phyloP scores from a whole-genome alignment of 2,113 vertebrate genomes.

The Sinosuthora webbiana region DNA sequence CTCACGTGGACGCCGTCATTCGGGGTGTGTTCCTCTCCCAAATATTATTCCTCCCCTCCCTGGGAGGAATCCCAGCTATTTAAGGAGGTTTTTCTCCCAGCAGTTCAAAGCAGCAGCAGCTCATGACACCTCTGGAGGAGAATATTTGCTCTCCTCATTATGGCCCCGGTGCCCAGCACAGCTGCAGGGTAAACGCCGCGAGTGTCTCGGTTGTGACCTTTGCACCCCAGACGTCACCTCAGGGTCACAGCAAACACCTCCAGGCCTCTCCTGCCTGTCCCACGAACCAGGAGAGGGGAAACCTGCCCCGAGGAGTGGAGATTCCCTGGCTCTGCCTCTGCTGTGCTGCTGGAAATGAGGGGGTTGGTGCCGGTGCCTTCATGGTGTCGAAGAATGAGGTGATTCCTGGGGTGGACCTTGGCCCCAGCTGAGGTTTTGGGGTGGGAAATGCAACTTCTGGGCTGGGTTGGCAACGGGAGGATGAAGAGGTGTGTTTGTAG shows the following conservation, averaged over 20 bases:
- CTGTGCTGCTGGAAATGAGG: background rate
- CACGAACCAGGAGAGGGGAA: background rate
- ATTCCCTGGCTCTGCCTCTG: background rate
- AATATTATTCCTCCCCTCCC: constrained; percentile 21
- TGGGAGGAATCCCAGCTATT: constrained; percentile 11
- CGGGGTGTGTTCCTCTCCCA: constrained; percentile 16
- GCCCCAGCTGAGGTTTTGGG: background rate
- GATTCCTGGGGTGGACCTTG: background rate
- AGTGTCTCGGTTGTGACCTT: background rate
- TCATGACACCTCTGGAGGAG: background rate
- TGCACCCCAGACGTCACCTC: background rate
- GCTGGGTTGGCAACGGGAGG: background rate
- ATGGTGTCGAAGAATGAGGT: accelerated
- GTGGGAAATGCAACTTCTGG: background rate
- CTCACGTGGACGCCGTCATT: background rate
- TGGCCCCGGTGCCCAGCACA: background rate
- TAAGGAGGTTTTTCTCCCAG: background rate
- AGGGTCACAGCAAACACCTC: background rate
- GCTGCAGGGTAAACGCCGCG: background rate
- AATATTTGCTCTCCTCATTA: constrained; percentile 29
- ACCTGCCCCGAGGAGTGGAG: background rate
- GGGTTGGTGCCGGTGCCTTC: accelerated
- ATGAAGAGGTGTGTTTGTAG: background rate
- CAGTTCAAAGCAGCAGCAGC: background rate
- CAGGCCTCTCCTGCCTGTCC: background rate